Evolutionary conservation across 2,888 invertebrate species (phyloP).

Genomic region (Allolobophora icterica): DNA sequence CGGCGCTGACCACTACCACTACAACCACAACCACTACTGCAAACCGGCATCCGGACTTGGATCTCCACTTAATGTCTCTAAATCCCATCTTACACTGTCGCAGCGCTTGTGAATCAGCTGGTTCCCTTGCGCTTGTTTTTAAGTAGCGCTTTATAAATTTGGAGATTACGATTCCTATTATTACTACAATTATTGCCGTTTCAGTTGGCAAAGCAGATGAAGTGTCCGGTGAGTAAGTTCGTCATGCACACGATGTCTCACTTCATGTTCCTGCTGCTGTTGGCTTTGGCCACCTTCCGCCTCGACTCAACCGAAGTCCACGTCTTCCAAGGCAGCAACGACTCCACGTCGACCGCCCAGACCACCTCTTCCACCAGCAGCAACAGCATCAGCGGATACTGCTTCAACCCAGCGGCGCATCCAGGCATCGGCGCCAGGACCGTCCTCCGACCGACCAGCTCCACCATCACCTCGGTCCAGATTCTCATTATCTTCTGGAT

Average conservation of each 20-base stretch:
- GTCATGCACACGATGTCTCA: constrained; percentile 73
- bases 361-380: background rate
- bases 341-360: background rate
- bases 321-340: background rate
- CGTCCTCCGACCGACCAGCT: constrained; percentile 57
- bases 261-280: constrained; percentile 71
- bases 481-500: constrained; percentile 65
- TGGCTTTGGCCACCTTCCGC: constrained; percentile 72
- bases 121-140: too few species aligned
- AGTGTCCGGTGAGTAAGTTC: constrained; percentile 74
- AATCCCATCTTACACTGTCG: too few species aligned
- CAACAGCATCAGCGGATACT: background rate
- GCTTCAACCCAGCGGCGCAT: constrained; percentile 18
- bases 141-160: too few species aligned
- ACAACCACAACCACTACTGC: too few species aligned
- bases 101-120: too few species aligned
- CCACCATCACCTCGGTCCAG: constrained; percentile 63
- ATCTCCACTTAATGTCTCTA: too few species aligned
- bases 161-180: background rate
- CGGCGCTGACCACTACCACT: too few species aligned
- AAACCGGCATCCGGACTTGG: too few species aligned
- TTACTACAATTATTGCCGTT: background rate
- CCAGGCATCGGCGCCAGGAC: background rate
- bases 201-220: constrained; percentile 45
- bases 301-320: constrained; percentile 39